Conservation (phyloP, 2,113 vertebrate genomes). For the Caloenas nicobarica region DNA sequence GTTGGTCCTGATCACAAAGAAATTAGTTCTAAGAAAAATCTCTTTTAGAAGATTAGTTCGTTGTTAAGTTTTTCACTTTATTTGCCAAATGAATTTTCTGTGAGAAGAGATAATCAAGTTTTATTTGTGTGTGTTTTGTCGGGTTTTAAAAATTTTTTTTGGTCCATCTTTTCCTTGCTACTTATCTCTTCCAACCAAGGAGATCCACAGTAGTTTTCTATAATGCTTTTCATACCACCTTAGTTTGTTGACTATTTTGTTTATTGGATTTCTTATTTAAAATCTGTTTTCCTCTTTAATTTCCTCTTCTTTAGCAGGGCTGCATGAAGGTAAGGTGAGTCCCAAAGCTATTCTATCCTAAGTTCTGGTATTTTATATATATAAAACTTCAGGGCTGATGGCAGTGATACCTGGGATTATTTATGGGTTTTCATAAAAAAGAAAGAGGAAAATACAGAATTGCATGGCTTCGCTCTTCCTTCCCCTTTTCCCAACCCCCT, state of each 20-base stretch:
- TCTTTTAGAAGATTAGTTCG: not conserved
- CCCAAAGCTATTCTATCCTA: slow-evolving; percentile 40
- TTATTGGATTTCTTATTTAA: slow-evolving; percentile 61
- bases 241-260: slow-evolving; percentile 27
- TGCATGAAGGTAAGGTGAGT: slow-evolving; percentile 21
- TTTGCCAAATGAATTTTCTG: not conserved
- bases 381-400: slow-evolving; percentile 59
- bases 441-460: slow-evolving; percentile 72
- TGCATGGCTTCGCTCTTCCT: slow-evolving; percentile 68
- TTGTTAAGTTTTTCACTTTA: not conserved
- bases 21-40: not conserved
- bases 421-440: slow-evolving; percentile 82
- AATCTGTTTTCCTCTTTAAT: slow-evolving; percentile 49
- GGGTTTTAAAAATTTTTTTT: fast-evolving
- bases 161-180: not conserved
- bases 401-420: slow-evolving; percentile 76
- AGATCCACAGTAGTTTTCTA: slow-evolving; percentile 21
- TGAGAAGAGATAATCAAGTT: not conserved
- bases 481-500: slow-evolving; percentile 56
- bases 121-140: not conserved
- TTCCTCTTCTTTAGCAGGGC: slow-evolving; percentile 30
- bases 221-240: not conserved
- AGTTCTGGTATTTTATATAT: slow-evolving; percentile 61
- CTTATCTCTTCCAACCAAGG: not conserved
- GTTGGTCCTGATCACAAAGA: not conserved